Conservation (phyloP, 2,888 invertebrate species). For the Chouioia cunea region DNA sequence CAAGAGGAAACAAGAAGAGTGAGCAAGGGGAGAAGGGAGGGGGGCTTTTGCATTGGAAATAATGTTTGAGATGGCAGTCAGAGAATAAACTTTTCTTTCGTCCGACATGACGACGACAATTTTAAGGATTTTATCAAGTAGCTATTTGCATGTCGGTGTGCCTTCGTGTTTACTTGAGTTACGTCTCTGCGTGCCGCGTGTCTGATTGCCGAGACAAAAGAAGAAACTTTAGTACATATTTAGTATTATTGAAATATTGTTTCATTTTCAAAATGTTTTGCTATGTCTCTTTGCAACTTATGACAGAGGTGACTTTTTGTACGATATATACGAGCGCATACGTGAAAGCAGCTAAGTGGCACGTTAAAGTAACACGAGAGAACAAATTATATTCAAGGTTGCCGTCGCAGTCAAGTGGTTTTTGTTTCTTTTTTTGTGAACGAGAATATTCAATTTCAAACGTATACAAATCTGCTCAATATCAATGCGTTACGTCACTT, state of each 20-base stretch:
- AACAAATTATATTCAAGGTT: too few relatives aligned
- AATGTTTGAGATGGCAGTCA: slow-evolving; percentile 26
- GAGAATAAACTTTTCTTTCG: slow-evolving; percentile 22
- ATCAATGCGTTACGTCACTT: too few relatives aligned
- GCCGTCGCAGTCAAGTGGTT: too few relatives aligned
- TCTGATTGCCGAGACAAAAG: slow-evolving; percentile 14
- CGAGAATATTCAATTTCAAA: too few relatives aligned
- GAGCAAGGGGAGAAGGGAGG: not conserved
- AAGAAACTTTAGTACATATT: not conserved
- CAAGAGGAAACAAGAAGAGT: not conserved
- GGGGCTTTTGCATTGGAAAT: slow-evolving; percentile 20
- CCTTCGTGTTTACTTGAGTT: slow-evolving; percentile 32
- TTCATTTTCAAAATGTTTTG: slow-evolving; percentile 22
- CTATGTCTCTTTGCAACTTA: not conserved
- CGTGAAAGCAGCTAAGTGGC: not conserved
- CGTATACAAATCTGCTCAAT: too few relatives aligned
- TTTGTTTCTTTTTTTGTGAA: too few relatives aligned
- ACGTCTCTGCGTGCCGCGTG: not conserved
- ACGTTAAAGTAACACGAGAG: not conserved
- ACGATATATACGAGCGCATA: too few relatives aligned
- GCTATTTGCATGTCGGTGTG: slow-evolving; percentile 33
- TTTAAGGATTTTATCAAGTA: slow-evolving; percentile 38
- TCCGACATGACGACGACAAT: slow-evolving; percentile 10
- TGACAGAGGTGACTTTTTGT: too few relatives aligned
- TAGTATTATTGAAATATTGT: slow-evolving; percentile 16